Conservation (phyloP, 2,113 vertebrate species). For the Thymallus thymallus region DNA sequence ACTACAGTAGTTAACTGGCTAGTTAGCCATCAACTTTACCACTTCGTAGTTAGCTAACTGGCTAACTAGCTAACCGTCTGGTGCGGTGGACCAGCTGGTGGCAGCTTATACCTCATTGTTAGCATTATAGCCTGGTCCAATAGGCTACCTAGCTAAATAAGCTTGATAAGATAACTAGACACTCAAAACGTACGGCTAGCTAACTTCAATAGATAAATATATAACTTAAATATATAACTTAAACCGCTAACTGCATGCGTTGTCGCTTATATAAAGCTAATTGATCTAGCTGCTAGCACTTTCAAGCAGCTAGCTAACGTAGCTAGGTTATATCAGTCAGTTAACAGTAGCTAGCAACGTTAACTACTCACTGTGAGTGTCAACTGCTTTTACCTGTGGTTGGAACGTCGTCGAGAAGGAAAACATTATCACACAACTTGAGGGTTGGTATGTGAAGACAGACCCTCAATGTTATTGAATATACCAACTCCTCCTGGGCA, state of each 20-base stretch:
- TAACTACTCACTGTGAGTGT: background rate
- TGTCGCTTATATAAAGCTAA: background rate
- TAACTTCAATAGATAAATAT: no score
- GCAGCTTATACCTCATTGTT: no score
- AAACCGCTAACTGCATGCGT: no score
- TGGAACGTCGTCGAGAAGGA: conserved; percentile 67
- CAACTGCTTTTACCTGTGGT: conserved; percentile 61
- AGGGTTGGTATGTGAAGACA: conserved; percentile 13
- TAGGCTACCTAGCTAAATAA: no score
- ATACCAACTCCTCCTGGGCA: background rate
- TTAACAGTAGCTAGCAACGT: background rate
- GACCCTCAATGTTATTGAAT: conserved; percentile 11
- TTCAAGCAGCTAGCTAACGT: background rate
- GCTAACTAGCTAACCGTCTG: no score
- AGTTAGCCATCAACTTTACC: no score
- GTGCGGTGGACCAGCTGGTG: no score
- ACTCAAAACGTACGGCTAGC: no score
- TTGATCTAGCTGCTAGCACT: background rate
- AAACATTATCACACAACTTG: conserved; percentile 59
- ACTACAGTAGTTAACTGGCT: background rate
- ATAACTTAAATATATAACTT: no score
- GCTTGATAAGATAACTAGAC: no score
- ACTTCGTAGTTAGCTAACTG: no score
- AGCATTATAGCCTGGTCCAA: no score
- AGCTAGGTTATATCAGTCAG: background rate